A percentile compares a stretch with the other conserved stretches of the same genome.
These are phyloP conservation scores for Aegypius monachus DNA, from an alignment of 2,113 vertebrate species.

Conservation along the genomic window DNA sequence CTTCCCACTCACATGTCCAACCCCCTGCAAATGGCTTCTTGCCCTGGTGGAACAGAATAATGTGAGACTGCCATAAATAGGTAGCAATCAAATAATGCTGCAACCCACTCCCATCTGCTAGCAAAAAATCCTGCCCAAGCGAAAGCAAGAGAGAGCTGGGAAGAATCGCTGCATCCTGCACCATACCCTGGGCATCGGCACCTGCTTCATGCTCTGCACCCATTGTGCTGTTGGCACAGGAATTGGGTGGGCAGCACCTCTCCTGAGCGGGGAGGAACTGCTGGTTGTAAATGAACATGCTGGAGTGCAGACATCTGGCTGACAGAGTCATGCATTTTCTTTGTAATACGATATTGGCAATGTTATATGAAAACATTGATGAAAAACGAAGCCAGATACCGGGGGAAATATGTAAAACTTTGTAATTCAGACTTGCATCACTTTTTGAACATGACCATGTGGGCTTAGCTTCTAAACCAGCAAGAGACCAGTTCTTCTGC, in stretches of 20 bases:
- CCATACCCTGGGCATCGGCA: neutral
- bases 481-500: neutral
- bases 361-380: neutral
- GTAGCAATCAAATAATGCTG: slow-evolving; percentile 38
- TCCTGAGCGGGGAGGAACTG: neutral
- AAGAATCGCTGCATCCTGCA: neutral
- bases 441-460: neutral
- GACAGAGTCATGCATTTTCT: neutral
- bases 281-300: neutral
- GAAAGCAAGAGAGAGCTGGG: neutral
- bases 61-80: slow-evolving; percentile 38
- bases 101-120: slow-evolving; percentile 64
- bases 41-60: neutral
- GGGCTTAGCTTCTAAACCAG: neutral
- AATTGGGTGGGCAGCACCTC: neutral
- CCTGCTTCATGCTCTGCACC: rapidly evolving
- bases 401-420: neutral
- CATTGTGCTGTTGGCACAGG: rapidly evolving
- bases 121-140: neutral
- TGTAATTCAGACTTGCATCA: neutral
- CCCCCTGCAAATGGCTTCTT: neutral
- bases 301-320: neutral
- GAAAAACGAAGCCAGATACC: neutral
- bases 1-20: slow-evolving; percentile 35
- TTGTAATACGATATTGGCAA: neutral